Conservation (phyloP, 2,797 vertebrate species). For the Clarias laeviceps region DNA sequence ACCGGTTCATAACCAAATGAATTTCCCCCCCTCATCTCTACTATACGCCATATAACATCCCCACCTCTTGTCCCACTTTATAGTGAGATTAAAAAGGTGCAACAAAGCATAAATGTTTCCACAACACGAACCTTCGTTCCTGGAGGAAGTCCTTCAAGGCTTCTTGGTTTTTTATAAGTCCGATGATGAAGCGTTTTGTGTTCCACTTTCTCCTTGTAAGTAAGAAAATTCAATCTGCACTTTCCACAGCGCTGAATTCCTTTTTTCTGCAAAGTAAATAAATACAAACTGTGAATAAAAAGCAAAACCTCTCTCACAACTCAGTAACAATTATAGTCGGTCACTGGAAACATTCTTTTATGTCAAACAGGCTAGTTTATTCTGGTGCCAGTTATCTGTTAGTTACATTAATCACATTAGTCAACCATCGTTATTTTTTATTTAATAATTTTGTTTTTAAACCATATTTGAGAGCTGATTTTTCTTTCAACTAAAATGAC, state of each 20-base stretch:
- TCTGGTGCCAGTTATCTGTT: background rate
- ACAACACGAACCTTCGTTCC: conserved; percentile 87
- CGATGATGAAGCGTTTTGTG: conserved; percentile 92
- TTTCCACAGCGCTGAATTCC: conserved; percentile 95
- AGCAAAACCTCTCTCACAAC: background rate
- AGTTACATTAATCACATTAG: background rate
- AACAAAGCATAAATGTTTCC: background rate
- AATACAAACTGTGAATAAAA: background rate
- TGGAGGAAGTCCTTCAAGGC: conserved; percentile 92
- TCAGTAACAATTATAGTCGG: background rate
- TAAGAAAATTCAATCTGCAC: conserved; percentile 94
- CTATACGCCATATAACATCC: background rate
- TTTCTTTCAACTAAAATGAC: background rate
- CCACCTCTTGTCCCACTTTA: background rate
- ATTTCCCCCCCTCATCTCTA: background rate
- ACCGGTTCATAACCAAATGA: too few relatives aligned
- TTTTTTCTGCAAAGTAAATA: conserved; percentile 82
- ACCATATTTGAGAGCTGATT: background rate
- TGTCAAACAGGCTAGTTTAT: conserved; percentile 2
- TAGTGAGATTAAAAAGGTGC: background rate
- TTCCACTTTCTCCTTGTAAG: conserved; percentile 93
- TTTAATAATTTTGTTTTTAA: too few relatives aligned
- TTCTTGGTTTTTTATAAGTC: conserved; percentile 92
- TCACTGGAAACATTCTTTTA: background rate
- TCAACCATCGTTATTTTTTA: conserved; percentile 2